Conservation (phyloP, 1,140 invertebrate species). For the Drosophila burlai region DNA sequence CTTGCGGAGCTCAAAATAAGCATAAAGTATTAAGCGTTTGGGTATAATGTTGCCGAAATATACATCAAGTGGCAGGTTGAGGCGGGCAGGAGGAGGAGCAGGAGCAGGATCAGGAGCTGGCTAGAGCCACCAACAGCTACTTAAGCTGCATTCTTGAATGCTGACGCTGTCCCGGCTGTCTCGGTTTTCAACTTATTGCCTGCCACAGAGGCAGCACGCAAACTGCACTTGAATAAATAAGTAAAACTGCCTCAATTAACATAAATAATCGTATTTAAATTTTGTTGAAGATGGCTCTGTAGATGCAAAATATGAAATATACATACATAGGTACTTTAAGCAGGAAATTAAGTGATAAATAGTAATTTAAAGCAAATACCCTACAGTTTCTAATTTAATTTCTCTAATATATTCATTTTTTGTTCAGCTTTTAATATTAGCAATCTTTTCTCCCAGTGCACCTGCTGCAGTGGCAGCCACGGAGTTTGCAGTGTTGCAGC, state of each 20-base stretch:
- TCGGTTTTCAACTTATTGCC: conserved; percentile 72
- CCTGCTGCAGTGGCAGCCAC: conserved; percentile 11
- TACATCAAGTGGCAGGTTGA: conserved; percentile 54
- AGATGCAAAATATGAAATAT: too few species aligned
- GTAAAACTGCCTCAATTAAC: background rate
- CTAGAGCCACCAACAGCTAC: conserved; percentile 64
- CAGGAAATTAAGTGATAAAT: too few species aligned
- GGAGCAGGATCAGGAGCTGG: conserved; percentile 9
- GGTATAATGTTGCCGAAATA: conserved; percentile 76
- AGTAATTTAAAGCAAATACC: background rate
- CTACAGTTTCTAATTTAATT: background rate
- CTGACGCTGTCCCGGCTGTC: conserved; percentile 47
- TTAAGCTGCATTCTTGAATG: conserved; percentile 56
- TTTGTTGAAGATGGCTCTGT: background rate
- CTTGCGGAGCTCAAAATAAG: conserved; percentile 62
- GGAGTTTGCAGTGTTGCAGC: conserved; percentile 18
- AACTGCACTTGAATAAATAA: conserved; percentile 37
- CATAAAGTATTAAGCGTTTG: conserved; percentile 76
- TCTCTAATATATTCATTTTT: background rate
- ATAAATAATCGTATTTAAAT: background rate
- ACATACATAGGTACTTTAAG: fast-evolving
- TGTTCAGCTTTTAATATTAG: too few species aligned
- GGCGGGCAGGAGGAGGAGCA: conserved; percentile 11
- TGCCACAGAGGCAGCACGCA: conserved; percentile 46
- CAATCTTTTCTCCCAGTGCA: background rate